Evolutionary conservation across 2,888 invertebrate species (phyloP).

Genomic region (Caenorhabditis japonica): DNA sequence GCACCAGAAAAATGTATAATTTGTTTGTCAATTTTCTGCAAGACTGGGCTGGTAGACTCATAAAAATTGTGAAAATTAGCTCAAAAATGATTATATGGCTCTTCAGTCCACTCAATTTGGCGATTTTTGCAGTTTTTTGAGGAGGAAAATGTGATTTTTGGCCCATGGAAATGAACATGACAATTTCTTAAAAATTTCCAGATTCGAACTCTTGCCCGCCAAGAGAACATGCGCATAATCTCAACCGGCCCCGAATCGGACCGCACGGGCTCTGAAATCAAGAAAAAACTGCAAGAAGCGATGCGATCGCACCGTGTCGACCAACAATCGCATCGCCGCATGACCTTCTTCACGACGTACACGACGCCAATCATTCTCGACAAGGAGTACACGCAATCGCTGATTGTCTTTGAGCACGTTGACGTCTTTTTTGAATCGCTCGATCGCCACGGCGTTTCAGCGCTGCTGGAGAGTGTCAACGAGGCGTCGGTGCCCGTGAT

Average conservation of each 20-base stretch:
- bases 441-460: slow-evolving; percentile 18
- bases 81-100: too few species aligned
- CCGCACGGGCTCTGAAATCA: slow-evolving; percentile 30
- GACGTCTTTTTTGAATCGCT: slow-evolving; percentile 41
- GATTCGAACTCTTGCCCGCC: slow-evolving; percentile 26
- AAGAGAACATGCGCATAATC: slow-evolving; percentile 41
- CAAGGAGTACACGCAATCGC: slow-evolving; percentile 21
- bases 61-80: too few species aligned
- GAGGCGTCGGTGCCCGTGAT: slow-evolving; percentile 31
- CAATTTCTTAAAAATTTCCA: slow-evolving; percentile 8
- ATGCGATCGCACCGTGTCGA: slow-evolving; percentile 40
- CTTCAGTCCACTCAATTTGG: too few species aligned
- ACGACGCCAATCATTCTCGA: neutral
- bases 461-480: slow-evolving; percentile 24
- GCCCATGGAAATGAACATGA: too few species aligned
- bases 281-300: slow-evolving; percentile 27
- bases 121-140: too few species aligned
- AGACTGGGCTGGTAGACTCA: too few species aligned
- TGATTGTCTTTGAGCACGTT: slow-evolving; percentile 47
- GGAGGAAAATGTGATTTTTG: too few species aligned
- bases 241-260: slow-evolving; percentile 32
- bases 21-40: neutral
- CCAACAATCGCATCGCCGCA: neutral
- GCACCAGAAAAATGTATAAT: neutral
- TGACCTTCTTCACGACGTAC: neutral